Percentiles rank a stretch among this genome's conserved stretches.
Evolutionary conservation across 1,140 invertebrate genomes (phyloP).

Genomic region (Bombus terrestris): DNA sequence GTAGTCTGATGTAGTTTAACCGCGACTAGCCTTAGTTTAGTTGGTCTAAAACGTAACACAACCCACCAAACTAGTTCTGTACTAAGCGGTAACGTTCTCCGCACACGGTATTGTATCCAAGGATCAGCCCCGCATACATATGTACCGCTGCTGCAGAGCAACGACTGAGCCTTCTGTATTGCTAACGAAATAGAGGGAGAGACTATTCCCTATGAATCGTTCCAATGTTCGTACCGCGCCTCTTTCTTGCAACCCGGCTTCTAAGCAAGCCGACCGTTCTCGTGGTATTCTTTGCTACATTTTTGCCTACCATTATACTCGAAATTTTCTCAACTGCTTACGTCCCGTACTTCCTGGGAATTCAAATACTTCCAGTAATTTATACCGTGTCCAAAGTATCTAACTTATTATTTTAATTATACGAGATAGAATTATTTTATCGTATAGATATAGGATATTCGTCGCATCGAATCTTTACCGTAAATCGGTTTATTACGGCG

Average conservation of each 20-base stretch:
- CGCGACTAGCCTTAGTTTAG: conserved; percentile 61
- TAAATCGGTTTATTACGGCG: background rate
- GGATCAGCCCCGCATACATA: conserved; percentile 56
- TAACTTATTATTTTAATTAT: background rate
- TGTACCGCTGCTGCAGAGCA: conserved; percentile 63
- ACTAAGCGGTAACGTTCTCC: conserved; percentile 67
- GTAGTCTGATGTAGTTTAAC: conserved; percentile 50
- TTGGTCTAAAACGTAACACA: conserved; percentile 74
- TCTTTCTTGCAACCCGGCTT: conserved; percentile 62
- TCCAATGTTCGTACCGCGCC: conserved; percentile 53
- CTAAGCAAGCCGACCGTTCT: conserved; percentile 55
- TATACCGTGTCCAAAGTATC: too few species aligned
- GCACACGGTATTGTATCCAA: conserved; percentile 67
- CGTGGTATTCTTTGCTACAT: conserved; percentile 43
- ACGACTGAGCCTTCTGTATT: conserved; percentile 59
- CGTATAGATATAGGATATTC: background rate
- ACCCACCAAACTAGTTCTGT: conserved; percentile 81
- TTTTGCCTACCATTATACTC: background rate
- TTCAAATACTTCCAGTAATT: background rate
- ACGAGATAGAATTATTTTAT: background rate
- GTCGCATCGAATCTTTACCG: background rate
- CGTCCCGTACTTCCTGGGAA: background rate
- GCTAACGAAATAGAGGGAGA: conserved; percentile 65
- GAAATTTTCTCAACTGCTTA: conserved; percentile 3
- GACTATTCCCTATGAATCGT: conserved; percentile 62